Evolutionary conservation across 2,888 invertebrate genomes (phyloP), one percentile per base, ranked within the genome.

Genomic region (Amphipoea oculea): DNA sequence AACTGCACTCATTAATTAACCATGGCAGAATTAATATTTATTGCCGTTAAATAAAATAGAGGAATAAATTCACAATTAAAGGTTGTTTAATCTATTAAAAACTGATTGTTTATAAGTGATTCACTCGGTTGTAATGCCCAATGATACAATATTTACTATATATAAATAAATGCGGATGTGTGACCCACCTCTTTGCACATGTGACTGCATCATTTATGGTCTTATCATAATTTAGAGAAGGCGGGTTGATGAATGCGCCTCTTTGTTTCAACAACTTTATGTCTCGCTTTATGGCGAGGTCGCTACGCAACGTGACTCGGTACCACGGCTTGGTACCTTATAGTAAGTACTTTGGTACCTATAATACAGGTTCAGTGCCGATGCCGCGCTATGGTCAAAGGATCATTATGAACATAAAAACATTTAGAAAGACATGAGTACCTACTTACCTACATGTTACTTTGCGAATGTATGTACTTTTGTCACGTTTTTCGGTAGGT

Each of bases 211-310:
- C 87, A 81, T 92, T 92, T 91, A 93, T 92, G 89, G 90, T 88
- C 84, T 89, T 94, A 91, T 93, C 91, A 94, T 93, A 93, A 92
- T 94, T 93, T 92, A 91, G 89, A 84, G 79, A 75, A 91, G 92
- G 90, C 91, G 88, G 89, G 90, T 91, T 92, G 91, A 92, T 93
- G 92, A 93, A 93, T 94, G 93, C 91, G 90, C 90, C 91, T 92
- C 94, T 94, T 95, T 95, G 95, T 95, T 94, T 94, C 91, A 89
- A 89, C 73, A 81, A 78, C 86, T 94, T 94, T 94, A 88, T 86
- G 81, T 72, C 63, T 74, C 45, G 73, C 62, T 88, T 86, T 82
- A 88, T 83, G 79, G 89, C 91, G 89, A 92, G 90, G 88, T 90
- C 88, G 88, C 90, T 89, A 88, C 88, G 88, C 88, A 90, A 90